Percentiles rank a stretch among this genome's conserved stretches.
phyloP scores from a whole-genome alignment of 2,888 invertebrate species.

The Leptopilina syphax region DNA sequence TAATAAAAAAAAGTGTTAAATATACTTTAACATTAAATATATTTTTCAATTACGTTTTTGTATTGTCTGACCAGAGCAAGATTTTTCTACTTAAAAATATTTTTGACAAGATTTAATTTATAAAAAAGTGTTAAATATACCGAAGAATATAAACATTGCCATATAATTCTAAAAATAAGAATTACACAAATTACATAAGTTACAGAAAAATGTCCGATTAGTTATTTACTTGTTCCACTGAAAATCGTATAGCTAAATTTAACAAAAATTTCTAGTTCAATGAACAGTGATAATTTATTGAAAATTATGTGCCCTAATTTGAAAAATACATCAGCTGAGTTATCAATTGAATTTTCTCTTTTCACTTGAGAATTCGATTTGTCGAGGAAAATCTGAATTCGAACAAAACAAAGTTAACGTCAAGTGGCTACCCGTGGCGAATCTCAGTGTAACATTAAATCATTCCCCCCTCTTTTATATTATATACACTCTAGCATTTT shows the following conservation, averaged over 20 bases:
- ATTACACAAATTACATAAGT: too few species aligned
- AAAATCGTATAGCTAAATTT: background rate
- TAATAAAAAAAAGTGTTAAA: too few species aligned
- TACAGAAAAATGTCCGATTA: too few species aligned
- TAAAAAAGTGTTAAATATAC: too few species aligned
- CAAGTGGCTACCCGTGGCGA: constrained; percentile 71
- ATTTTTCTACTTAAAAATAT: background rate
- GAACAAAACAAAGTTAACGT: constrained; percentile 68
- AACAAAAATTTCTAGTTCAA: background rate
- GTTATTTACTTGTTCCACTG: too few species aligned
- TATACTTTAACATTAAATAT: too few species aligned
- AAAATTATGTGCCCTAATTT: constrained; percentile 53
- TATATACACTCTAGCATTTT: constrained; percentile 27
- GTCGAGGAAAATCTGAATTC: constrained; percentile 53
- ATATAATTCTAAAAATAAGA: too few species aligned
- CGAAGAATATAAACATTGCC: too few species aligned
- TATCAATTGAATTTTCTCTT: too few species aligned
- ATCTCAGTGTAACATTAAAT: constrained; percentile 65
- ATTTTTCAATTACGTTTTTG: too few species aligned
- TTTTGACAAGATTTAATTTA: too few species aligned
- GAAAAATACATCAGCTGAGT: constrained; percentile 56
- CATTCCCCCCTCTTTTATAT: constrained; percentile 50
- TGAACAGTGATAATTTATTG: background rate
- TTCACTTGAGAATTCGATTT: constrained; percentile 62
- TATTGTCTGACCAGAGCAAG: background rate